Percentiles rank a stretch among this genome's conserved stretches.
phyloP scores from a whole-genome alignment of 2,113 vertebrate genomes.

The Nansenia antarctica region DNA sequence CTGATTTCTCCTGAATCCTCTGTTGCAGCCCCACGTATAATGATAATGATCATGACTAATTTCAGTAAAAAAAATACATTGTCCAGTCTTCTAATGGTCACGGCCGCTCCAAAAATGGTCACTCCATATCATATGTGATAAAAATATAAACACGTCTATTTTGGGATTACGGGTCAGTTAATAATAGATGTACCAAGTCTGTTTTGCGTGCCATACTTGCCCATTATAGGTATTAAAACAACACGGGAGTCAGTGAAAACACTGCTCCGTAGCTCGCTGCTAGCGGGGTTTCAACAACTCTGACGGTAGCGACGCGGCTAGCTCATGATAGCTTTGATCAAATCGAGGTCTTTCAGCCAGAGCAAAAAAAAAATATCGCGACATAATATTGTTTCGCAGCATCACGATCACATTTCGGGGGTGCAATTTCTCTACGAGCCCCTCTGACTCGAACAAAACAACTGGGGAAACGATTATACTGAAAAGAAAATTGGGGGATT shows the following conservation, averaged over 20 bases:
- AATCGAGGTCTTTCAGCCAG: neutral
- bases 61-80: neutral
- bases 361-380: neutral
- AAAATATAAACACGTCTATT: constrained; percentile 58
- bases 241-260: neutral
- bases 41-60: too few relatives aligned
- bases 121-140: constrained; percentile 40
- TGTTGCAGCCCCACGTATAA: too few relatives aligned
- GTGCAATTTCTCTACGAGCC: neutral
- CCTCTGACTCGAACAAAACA: too few relatives aligned
- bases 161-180: constrained; percentile 57
- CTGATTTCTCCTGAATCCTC: too few relatives aligned
- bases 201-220: constrained; percentile 19
- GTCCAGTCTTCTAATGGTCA: constrained; percentile 33
- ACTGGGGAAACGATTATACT: too few relatives aligned
- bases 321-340: neutral
- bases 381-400: neutral
- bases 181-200: constrained; percentile 58
- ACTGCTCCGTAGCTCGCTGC: neutral
- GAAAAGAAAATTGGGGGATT: too few relatives aligned
- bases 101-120: constrained; percentile 36
- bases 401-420: neutral
- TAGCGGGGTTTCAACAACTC: neutral
- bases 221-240: constrained; percentile 1
- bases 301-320: constrained; percentile 10